Evolutionary conservation across 2,888 invertebrate genomes (phyloP), one percentile per base, ranked within the genome.

Genomic region (Fissipunctia ypsillon): DNA sequence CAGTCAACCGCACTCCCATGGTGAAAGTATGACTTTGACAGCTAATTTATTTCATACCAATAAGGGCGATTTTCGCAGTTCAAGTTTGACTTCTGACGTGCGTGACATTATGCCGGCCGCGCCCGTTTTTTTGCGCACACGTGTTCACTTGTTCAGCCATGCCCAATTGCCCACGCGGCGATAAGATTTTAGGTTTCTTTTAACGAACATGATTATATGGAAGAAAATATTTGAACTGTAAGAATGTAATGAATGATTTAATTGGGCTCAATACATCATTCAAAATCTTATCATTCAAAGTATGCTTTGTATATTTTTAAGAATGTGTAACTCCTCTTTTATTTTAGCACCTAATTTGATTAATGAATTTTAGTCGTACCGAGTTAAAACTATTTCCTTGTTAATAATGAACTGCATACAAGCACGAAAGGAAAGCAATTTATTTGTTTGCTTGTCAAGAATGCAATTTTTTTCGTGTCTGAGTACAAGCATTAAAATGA

Each of bases 91-190:
- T 14, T 10, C n/a, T 10, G 12, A 56, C 45, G 31, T 31, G 38
- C 74, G 63, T 78, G 76, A 65, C 76, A 79, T 69, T 73, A 74
- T 61, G 64, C 38, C 59, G 35, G 66, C 71, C 73, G 73, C 59
- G 80, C 63, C 77, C 63, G 67, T 59, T 61, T 77, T 87, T 87
- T 84, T 73, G 67, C 75, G 76, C 69, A 83, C 87, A 87, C 87
- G 88, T 87, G 87, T 83, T 75, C 67, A 72, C 78, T 82, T 76
- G 76, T 81, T 80, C 80, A 61, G 83, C 71, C 80, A 76, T 76
- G 85, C 73, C 78, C 67, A 74, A 76, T 77, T 84, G 69, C 78
- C 76, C 67, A 85, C 80, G 77, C 73, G 45, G 67, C 73, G 81
- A 78, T 79, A 86, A 81, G 48, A 67, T 72, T 80, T 66, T 64